Base-by-base conservation (phyloP, 37 sponge, comb jelly and placozoan genomes). In the Petrosia ficiformis region DNA sequence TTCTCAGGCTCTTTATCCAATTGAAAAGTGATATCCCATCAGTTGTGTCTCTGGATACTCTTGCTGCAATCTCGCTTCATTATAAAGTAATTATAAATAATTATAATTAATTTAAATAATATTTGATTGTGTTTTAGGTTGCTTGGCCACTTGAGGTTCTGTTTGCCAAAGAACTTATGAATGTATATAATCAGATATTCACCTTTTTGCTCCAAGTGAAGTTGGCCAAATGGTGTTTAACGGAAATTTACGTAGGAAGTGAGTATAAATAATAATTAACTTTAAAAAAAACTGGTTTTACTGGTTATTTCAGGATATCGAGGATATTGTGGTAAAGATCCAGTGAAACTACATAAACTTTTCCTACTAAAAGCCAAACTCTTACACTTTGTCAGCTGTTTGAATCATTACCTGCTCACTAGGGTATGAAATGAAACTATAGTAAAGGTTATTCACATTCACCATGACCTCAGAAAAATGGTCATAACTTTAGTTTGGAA, bases 211-310 rank as follows among this genome's bases (percentile, higher is more conserved):
- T 84, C 40, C 79, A 84, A 39, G 78, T 87, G 39, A 82, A 82
- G 39, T 87, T 84, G 85, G 83, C 78, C 67, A 87, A 87, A 56
- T 87, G 88, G 88, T 68, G 72, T 41, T 69, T 87, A 59, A 78
- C 82, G 31, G 68, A 43, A 3, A 10, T 77, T 10, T 25, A 42
- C 26, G 37, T 35, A 31, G 68, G 77, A 72, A 67, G 85, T 84
- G 22, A 28, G 75, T 32, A 16, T 1, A 48, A 48, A 48, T 48
- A 16, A 48, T 48, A 48, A 19, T 10, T 16, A 48, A 10, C 54
- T 48, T 19, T 48, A 16, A 48, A 16, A 10, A 33, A 29, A 1
- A 22, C 22, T n/a, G 36, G 36, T 36, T 36, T 67, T 24, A 3
- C 5, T 3, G 26, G 31, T 67, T 33, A 35, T 36, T 67, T 36